Conservation (phyloP, 2,113 vertebrate genomes). For the Cinclus mexicanus region DNA sequence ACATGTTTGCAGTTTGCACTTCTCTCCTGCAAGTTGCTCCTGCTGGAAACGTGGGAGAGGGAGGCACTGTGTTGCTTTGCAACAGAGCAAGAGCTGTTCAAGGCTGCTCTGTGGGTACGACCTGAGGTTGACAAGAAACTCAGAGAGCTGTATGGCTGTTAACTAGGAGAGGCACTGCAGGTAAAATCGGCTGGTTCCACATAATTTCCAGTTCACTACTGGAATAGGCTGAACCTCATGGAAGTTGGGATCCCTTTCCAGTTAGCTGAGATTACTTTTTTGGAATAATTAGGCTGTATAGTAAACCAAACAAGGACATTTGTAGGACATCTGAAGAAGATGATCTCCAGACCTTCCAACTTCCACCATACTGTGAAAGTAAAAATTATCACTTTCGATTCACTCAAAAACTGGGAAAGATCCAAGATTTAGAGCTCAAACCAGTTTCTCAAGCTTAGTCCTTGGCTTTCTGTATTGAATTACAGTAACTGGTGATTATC, state of each 20-base stretch:
- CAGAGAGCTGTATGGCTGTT: background rate
- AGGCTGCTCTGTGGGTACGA: background rate
- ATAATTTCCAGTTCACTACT: background rate
- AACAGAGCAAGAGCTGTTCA: background rate
- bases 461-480: background rate
- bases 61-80: background rate
- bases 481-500: background rate
- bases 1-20: constrained; percentile 54
- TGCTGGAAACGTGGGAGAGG: background rate
- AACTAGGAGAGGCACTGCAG: background rate
- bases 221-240: background rate
- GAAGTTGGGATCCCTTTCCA: background rate
- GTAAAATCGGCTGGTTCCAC: background rate
- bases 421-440: background rate
- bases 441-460: background rate
- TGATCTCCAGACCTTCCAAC: background rate
- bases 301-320: background rate
- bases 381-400: background rate
- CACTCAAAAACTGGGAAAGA: background rate
- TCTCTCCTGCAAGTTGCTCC: background rate
- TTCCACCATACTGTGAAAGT: background rate
- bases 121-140: background rate
- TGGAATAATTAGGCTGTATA: background rate
- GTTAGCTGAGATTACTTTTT: background rate
- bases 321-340: background rate